Evolutionary conservation across 2,888 invertebrate species (phyloP), one percentile per base, ranked within the genome.

Genomic region (Tricholauxania praeusta): DNA sequence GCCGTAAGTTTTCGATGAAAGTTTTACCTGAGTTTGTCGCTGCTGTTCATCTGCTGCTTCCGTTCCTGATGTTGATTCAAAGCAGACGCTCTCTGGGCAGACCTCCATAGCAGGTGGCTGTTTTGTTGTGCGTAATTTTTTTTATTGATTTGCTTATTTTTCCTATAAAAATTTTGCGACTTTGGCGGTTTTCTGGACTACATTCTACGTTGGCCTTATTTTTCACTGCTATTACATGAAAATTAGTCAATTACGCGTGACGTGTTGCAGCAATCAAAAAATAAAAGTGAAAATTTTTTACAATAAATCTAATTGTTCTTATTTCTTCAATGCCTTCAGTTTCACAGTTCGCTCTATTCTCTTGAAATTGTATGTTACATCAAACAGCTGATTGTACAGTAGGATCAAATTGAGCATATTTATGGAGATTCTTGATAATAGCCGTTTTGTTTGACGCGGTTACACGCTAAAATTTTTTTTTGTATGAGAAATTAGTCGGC

Each of bases 121-220:
- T 12, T 17, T 73, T 72, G 70, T 47, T 19, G 17, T 8, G 51
- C 32, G 47, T 28, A 39, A 39, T 39, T 39, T 7, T 39, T 10
- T 39, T 22, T 62, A 62, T 47, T 14, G n/a, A 64, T 49, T 47
- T 39, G 5, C 39, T 72, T 57, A 14, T 66, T 39, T 39, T 14
- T 32, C 48, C 49, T 49, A 55, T 17, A n/a, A 14, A 2, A 22
- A 71, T 71, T 63, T 66, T 68, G 10, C 7, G 73, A 73, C 71
- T 75, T 78, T 76, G 77, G 78, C 78, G 78, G 78, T 76, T 78
- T 76, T 74, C 74, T 77, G 63, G 76, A 75, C 78, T 79, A 79
- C 78, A 78, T 78, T 76, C 74, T 74, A 77, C 53, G 55, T 75
- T 68, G 59, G 39, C 59, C 15, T 22, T 22, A 51, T 12, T 15